Conservation (phyloP, 2,888 invertebrate species). For the Diabrotica balteata region DNA sequence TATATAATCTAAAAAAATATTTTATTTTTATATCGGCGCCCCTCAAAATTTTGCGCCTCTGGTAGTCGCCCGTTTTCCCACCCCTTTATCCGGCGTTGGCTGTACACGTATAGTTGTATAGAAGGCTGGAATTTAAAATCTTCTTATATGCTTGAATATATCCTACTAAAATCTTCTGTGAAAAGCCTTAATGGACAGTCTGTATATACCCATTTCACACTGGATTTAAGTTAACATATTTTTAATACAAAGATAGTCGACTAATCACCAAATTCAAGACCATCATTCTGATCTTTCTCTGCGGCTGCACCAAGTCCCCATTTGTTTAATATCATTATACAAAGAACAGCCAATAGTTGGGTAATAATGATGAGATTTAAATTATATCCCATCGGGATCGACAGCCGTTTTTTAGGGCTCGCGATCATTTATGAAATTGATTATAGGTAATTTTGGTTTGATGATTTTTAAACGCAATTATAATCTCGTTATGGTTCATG, state of each 20-base stretch:
- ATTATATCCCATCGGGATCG: slow-evolving; percentile 44
- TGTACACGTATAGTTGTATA: too few species aligned
- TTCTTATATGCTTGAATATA: too few species aligned
- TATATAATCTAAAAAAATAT: too few species aligned
- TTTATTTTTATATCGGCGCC: too few species aligned
- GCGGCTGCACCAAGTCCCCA: slow-evolving; percentile 19
- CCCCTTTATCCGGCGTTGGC: too few species aligned
- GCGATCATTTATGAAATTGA: slow-evolving; percentile 47
- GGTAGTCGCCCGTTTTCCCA: too few species aligned
- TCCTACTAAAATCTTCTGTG: too few species aligned
- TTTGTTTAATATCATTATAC: slow-evolving; percentile 32
- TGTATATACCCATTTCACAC: too few species aligned
- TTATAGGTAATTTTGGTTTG: slow-evolving; percentile 50
- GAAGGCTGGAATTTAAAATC: too few species aligned
- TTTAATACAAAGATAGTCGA: not conserved
- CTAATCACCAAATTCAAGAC: slow-evolving; percentile 7
- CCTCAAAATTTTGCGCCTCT: too few species aligned
- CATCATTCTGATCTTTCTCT: slow-evolving; percentile 17
- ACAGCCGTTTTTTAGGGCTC: slow-evolving; percentile 36
- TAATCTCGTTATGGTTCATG: slow-evolving; percentile 44
- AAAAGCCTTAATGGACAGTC: too few species aligned
- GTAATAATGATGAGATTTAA: slow-evolving; percentile 50
- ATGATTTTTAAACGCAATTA: slow-evolving; percentile 50
- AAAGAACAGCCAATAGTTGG: slow-evolving; percentile 35
- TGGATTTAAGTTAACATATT: too few species aligned